Evolutionary conservation across 2,113 vertebrate species (phyloP).

Genomic region (Oenanthe melanoleuca): DNA sequence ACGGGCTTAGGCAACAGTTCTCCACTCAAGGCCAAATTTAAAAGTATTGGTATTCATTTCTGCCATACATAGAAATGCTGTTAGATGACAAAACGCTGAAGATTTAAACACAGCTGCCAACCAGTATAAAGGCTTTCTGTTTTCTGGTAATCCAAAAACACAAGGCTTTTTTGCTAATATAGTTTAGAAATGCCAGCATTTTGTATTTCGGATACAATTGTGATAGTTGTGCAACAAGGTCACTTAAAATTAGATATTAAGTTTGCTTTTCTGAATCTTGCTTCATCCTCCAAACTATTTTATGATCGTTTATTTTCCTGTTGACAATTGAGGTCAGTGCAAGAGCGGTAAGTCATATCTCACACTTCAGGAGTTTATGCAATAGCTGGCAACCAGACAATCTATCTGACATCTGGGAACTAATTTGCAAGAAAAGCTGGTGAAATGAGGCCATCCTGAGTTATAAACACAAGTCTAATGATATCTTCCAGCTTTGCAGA

Average conservation of each 20-base stretch:
- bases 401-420: conserved; percentile 58
- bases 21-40: not conserved
- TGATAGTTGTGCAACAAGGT: not conserved
- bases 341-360: conserved; percentile 44
- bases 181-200: not conserved
- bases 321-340: conserved; percentile 50
- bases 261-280: conserved; percentile 30
- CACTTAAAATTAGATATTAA: conserved; percentile 10
- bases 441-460: conserved; percentile 55
- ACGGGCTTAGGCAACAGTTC: not conserved
- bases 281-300: conserved; percentile 16
- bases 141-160: not conserved
- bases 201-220: not conserved
- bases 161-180: not conserved
- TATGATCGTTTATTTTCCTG: conserved; percentile 28
- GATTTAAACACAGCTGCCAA: not conserved
- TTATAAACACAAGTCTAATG: conserved; percentile 59
- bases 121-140: not conserved
- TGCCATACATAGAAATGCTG: not conserved
- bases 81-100: not conserved
- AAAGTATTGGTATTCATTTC: not conserved
- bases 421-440: conserved; percentile 44
- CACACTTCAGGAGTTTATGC: conserved; percentile 46
- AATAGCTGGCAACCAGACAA: conserved; percentile 40
- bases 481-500: conserved; percentile 51